Base-by-base conservation (phyloP, 2,113 vertebrate genomes). In the Mormyrus lacerda region DNA sequence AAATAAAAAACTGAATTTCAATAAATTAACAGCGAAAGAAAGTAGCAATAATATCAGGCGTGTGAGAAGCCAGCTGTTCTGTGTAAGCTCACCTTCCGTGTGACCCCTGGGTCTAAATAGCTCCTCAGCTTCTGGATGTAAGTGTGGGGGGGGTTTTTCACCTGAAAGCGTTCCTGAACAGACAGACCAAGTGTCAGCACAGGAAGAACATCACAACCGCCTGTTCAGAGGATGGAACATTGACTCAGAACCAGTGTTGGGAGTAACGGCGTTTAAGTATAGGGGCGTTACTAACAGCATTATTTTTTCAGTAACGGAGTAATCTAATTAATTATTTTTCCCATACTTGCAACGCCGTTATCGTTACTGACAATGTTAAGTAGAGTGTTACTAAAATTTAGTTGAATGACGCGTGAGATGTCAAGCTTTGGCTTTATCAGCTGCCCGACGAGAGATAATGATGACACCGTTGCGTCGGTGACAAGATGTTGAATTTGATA, bases 141-240 rank as follows among this genome's bases (percentile, higher is more conserved):
- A 21, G 98, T 96, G 35, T 99, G 97, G n/a, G 98, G 98, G 0
- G 98, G 98, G 91, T 98, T 99, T 93, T 99, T 99, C 93, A 99
- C 98, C 91, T 99, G 98, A 93, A 99, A 99, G 31, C 98, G 95
- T 93, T 99, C 98, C 98, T 99, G 91, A 55, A 87, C 27, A 55
- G 11, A 39, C 27, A 87, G 48, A 53, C 15, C 44, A 35, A 35
- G 2, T 0, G 27, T 35, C 48, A 87, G 31, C 13, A 55, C 8
- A 27, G 83, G 27, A 13, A 53, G 2, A 4, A 55, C 50, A n/a
- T 86, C 42, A 10, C 24, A 51, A 39, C 17, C 76, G 0, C 17
- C 31, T 1, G 15, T 42, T 17, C 35, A 79, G 79, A 4, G 7
- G 5, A 5, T 42, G 39, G 76, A 8, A 4, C 27, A 39, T 15